A percentile compares a stretch with the other conserved stretches of the same genome.
Evolutionary conservation across 2,888 invertebrate species (phyloP).

Genomic region (Drosophila eohydei): DNA sequence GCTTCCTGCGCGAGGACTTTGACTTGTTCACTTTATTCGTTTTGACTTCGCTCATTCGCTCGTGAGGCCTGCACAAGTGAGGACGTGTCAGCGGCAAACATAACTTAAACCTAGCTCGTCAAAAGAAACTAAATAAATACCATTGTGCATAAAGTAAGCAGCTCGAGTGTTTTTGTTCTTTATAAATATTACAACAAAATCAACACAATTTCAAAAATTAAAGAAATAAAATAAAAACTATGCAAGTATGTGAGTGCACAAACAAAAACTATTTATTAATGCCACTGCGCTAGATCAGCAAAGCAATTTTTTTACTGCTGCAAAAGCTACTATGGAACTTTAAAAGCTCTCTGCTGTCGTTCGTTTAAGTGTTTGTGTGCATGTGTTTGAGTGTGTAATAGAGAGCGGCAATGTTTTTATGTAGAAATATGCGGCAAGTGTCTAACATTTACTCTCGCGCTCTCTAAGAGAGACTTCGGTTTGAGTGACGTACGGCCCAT

Average conservation of each 20-base stretch:
- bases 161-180: slow-evolving; percentile 14
- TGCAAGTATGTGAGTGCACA: slow-evolving; percentile 31
- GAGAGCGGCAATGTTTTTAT: slow-evolving; percentile 45
- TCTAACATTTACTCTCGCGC: slow-evolving; percentile 26
- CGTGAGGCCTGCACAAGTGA: slow-evolving; percentile 62
- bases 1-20: slow-evolving; percentile 79
- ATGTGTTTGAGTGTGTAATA: slow-evolving; percentile 8
- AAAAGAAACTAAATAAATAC: slow-evolving; percentile 29
- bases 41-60: slow-evolving; percentile 58
- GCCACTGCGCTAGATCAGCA: slow-evolving; percentile 57
- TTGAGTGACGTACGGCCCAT: slow-evolving; percentile 53
- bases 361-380: slow-evolving; percentile 6
- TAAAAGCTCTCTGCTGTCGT: slow-evolving; percentile 41
- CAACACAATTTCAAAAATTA: background rate
- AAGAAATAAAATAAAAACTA: slow-evolving; percentile 4
- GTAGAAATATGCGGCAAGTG: slow-evolving; percentile 57
- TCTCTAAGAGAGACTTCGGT: slow-evolving; percentile 15
- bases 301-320: slow-evolving; percentile 45
- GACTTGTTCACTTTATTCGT: slow-evolving; percentile 59
- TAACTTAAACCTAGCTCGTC: slow-evolving; percentile 19
- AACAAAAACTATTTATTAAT: slow-evolving; percentile 61
- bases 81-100: slow-evolving; percentile 63
- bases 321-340: slow-evolving; percentile 56
- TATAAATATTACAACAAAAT: slow-evolving; percentile 6
- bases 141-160: slow-evolving; percentile 52